Base-by-base conservation (phyloP, 2,797 vertebrate species). In the Poecilia velifera region DNA sequence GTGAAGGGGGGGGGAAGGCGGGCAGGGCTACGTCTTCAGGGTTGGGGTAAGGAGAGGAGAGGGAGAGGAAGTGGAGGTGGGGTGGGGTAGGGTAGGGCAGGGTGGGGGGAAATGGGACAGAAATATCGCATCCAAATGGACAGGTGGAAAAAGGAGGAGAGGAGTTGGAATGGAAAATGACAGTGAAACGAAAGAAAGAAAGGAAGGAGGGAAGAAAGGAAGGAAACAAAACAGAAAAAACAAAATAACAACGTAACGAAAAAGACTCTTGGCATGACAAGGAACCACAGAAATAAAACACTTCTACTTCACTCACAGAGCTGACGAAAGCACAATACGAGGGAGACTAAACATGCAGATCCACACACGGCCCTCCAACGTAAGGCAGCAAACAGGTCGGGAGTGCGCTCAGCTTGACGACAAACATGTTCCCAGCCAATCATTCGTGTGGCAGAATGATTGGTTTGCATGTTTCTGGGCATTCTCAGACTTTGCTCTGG, bases 1-100 rank as follows among this genome's bases (percentile, higher is more conserved):
- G 98, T 99, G 98, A 98, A 95, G 98, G 97, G 97, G 97, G 96
- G 92, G 96, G 96, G 95, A 95, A 96, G 94, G 97, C 97, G 96
- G 98, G 98, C 94, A 97, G 96, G 97, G 97, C 95, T 97, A 98
- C 96, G 96, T 97, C 98, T 98, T 97, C 95, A 71, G 94, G 97
- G 96, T 95, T 78, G 94, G 94, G 96, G 96, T 53, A 77, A 46
- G 74, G 49, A 43, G 77, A 8, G 51, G 73, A 22, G 16, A 70
- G 49, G 51, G 73, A 22, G 16, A 70, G 49, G 49, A 95, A 6
- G 49, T 2, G 6, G 49, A 6, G 2, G 49, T 20, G 47, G 47
- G 6, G 7, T 3, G 2, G 7, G 22, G 43, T 9, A 1, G 7
- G 22, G 43, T 9, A 1, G 43, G 43, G 51, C 7, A 0, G 18